A percentile compares a stretch with the other conserved stretches of the same genome.
Conservation (phyloP, 2,888 invertebrate species). For the Cataglyphis altisquamis region DNA sequence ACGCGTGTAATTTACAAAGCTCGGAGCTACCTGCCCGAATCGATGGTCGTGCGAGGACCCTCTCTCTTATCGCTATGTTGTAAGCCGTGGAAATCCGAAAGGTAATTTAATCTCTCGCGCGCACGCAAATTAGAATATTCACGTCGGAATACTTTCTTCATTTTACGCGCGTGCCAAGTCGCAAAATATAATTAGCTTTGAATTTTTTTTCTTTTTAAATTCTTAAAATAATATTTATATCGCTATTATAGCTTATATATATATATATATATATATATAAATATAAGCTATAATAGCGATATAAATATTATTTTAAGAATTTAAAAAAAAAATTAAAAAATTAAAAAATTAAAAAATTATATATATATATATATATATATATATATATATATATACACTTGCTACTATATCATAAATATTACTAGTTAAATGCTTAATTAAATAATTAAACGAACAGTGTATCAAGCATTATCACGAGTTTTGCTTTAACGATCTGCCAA, state of each 20-base stretch:
- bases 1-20: slow-evolving; percentile 53
- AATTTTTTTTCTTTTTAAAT: neutral
- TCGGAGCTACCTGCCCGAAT: slow-evolving; percentile 53
- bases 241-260: neutral
- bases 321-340: no score
- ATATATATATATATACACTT: neutral
- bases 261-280: neutral
- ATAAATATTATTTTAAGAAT: no score
- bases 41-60: neutral
- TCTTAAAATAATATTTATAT: neutral
- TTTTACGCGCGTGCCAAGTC: neutral
- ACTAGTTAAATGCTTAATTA: neutral
- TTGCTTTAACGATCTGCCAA: neutral
- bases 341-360: neutral
- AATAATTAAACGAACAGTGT: slow-evolving; percentile 6
- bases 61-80: slow-evolving; percentile 30
- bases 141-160: neutral
- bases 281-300: no score
- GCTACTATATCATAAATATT: neutral
- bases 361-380: neutral
- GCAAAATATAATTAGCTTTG: neutral
- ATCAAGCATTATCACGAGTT: neutral
- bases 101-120: slow-evolving; percentile 21
- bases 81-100: slow-evolving; percentile 16
- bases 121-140: slow-evolving; percentile 14